Conservation (phyloP, 2,113 vertebrate genomes). For the Conger conger region DNA sequence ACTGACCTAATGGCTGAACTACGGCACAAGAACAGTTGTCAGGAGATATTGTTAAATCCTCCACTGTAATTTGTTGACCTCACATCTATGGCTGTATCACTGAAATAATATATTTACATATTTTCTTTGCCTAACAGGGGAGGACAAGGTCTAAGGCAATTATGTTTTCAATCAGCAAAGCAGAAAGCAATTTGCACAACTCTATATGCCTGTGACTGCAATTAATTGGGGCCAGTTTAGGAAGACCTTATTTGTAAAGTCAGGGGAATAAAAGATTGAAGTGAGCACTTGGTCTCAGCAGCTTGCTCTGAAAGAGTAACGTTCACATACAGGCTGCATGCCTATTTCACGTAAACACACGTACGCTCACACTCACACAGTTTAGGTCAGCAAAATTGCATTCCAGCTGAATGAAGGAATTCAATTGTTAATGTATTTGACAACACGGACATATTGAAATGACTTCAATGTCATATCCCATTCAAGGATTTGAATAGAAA, state of each 20-base stretch:
- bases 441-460: not conserved
- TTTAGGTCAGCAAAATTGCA: not conserved
- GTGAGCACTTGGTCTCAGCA: not conserved
- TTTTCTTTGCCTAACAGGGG: not conserved
- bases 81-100: not conserved
- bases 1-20: not conserved
- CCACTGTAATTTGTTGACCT: not conserved
- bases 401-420: not conserved
- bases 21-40: not conserved
- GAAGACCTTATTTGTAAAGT: not conserved
- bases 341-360: not conserved
- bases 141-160: not conserved
- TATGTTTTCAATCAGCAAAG: conserved; percentile 7
- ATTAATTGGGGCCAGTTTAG: conserved; percentile 8
- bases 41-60: not conserved
- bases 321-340: too few species aligned
- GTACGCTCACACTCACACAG: conserved; percentile 13
- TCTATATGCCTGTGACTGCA: not conserved
- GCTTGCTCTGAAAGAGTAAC: not conserved
- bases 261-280: not conserved
- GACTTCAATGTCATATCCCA: not conserved
- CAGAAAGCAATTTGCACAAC: conserved; percentile 9
- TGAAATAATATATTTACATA: not conserved
- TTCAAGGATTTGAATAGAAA: not conserved
- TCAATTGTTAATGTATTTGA: not conserved